Evolutionary conservation across 2,888 invertebrate genomes (phyloP), one percentile per base, ranked within the genome.

Genomic region (Adelphocoris suturalis): DNA sequence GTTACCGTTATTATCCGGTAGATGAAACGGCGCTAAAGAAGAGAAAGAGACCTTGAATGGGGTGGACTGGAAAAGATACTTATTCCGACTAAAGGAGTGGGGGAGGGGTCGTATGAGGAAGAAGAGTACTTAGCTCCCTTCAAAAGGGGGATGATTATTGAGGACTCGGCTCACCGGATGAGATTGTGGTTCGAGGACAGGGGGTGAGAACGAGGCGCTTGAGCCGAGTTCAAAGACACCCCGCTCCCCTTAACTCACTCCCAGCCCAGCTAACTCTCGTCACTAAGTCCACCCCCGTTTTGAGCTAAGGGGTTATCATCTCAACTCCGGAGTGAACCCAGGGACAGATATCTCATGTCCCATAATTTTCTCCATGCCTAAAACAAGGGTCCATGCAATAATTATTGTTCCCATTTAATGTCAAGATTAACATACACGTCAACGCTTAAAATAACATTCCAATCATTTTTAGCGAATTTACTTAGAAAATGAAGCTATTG

Each of bases 101-200:
- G 37, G 37, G 37, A 37, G 37, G 37, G 7, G 37, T 37, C 37
- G 37, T 37, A 7, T 37, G 37, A 7, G 7, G 37, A 37, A 37
- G 37, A 7, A 37, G 37, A 2, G 28, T 75, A 16, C 75, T 75
- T 75, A 19, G 13, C 19, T 75, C 28, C 19, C 75, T 27, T 75
- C 7, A 75, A 75, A 75, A 75, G 14, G 75, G n/a, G 28, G 75
- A 75, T 75, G 75, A 75, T 75, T 75, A 28, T 28, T 28, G 75
- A 75, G 75, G 75, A 75, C 19, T 68, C 27, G 28, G 75, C 27
- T 23, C 28, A 19, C 23, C 75, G 75, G 19, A 23, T 4, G 19
- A 75, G 23, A 23, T 28, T 23, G 75, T 23, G 75, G 28, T 12
- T 1, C 16, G 14, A 28, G 37, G 37, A 37, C 7, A 4, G 37